Conservation (phyloP, 1,140 invertebrate species). For the Drosophila subpulchrella region DNA sequence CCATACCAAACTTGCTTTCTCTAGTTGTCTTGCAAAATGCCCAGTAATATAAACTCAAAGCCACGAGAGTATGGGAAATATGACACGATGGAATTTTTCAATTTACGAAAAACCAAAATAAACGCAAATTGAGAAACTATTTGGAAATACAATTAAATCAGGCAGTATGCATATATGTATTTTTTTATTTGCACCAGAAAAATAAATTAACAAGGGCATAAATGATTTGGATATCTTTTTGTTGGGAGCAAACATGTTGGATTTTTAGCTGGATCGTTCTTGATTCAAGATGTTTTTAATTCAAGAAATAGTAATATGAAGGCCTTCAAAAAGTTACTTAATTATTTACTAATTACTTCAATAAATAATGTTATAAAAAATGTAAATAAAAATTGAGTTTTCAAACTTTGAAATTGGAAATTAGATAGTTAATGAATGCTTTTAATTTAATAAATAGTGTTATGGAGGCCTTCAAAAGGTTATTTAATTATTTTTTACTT, state of each 20-base stretch:
- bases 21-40: not conserved
- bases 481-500: too few relatives aligned
- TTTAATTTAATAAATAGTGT: too few relatives aligned
- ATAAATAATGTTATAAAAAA: too few relatives aligned
- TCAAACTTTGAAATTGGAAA: too few relatives aligned
- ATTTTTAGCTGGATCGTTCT: too few relatives aligned
- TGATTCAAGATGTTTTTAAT: too few relatives aligned
- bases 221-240: not conserved
- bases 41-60: not conserved
- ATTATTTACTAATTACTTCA: too few relatives aligned
- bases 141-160: not conserved
- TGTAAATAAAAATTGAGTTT: too few relatives aligned
- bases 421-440: too few relatives aligned
- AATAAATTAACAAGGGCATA: not conserved
- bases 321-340: too few relatives aligned
- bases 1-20: not conserved
- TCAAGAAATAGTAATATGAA: too few relatives aligned
- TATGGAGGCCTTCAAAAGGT: too few relatives aligned
- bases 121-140: not conserved
- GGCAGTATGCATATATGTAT: not conserved
- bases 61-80: not conserved
- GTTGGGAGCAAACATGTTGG: not conserved
- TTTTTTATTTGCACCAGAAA: not conserved
- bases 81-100: conserved; percentile 7
- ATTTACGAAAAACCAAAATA: not conserved